A percentile compares a stretch with the other conserved stretches of the same genome.
phyloP scores from a whole-genome alignment of 2,113 vertebrate genomes.

The Macquaria australasica region DNA sequence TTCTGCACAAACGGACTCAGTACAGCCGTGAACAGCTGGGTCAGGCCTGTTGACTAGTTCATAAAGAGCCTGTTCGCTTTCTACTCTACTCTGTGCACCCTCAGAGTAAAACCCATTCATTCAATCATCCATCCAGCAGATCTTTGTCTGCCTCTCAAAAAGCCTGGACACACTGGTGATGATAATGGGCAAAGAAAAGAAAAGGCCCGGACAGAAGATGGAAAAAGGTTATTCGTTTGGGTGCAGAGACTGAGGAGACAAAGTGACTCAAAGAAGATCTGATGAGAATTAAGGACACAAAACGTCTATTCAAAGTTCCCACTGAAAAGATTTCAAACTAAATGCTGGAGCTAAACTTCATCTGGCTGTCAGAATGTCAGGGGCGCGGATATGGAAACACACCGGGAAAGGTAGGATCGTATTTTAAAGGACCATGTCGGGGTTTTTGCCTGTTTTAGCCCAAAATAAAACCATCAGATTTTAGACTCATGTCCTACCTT shows the following conservation, averaged over 20 bases:
- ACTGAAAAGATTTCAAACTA: background rate
- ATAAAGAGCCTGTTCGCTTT: conserved; percentile 16
- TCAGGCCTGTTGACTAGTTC: conserved; percentile 36
- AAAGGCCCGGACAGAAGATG: conserved; percentile 11
- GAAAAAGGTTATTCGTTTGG: background rate
- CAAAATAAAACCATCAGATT: background rate
- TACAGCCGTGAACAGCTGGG: conserved; percentile 28
- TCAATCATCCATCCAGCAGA: conserved; percentile 12
- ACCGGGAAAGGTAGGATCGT: background rate
- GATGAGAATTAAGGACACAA: conserved; percentile 5
- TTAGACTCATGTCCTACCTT: background rate
- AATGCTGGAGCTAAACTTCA: background rate
- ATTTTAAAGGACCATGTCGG: background rate
- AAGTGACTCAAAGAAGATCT: background rate
- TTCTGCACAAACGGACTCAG: conserved; percentile 35
- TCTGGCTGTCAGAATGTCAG: background rate
- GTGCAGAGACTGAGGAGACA: background rate
- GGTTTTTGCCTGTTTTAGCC: no score
- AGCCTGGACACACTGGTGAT: background rate
- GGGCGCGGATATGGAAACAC: background rate
- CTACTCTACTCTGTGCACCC: conserved; percentile 15
- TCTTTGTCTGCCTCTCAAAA: conserved; percentile 16
- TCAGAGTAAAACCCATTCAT: conserved; percentile 27
- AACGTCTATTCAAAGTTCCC: background rate
- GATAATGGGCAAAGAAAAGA: conserved; percentile 7